Base-by-base conservation (phyloP, 1,140 invertebrate genomes). In the Drosophila bocqueti region DNA sequence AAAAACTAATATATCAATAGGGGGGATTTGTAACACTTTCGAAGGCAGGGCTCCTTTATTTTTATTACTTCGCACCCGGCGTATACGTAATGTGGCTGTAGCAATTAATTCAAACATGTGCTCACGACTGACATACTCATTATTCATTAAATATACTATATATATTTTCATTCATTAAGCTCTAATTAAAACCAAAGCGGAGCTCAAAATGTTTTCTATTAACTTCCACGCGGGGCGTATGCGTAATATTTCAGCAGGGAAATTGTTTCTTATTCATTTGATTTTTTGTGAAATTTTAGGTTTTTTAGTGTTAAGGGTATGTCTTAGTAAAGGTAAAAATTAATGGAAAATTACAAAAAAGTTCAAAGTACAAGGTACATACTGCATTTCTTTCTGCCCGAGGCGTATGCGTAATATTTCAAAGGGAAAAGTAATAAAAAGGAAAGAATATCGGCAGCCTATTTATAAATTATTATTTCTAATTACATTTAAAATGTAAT, bases 51-150 rank as follows among this genome's bases (percentile, higher is more conserved):
- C 18, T 40, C 21, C 16, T 55, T 40, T 24, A 7, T 26, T 42
- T 57, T 57, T 57, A 57, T 57, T 57, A 40, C 36, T 57, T 57
- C 54, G 54, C 54, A 57, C 54, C 54, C 38, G 54, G 36, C 54
- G 52, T 40, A 55, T 55, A 55, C 52, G 34, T 55, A 40, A 55
- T 55, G 9, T 11, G 15, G 9, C 36, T n/a, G 54, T 1, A n/a
- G 24, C 4, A 40, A 55, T 38, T 57, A 57, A 40, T 40, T 55
- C 18, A 38, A 21, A 21, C 29, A 38, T 38, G 15, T 55, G 15
- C 36, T 57, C 36, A 7, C 36, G 15, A 55, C 21, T 7, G 34
- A 38, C 21, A 38, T 16, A 24, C 11, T 55, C 34, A 24, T 38
- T 55, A 38, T 38, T 24, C 18, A 55, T 10, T 15, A 7, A 18